Base-by-base conservation (phyloP, 2,113 vertebrate species). In the Casuarius casuarius region DNA sequence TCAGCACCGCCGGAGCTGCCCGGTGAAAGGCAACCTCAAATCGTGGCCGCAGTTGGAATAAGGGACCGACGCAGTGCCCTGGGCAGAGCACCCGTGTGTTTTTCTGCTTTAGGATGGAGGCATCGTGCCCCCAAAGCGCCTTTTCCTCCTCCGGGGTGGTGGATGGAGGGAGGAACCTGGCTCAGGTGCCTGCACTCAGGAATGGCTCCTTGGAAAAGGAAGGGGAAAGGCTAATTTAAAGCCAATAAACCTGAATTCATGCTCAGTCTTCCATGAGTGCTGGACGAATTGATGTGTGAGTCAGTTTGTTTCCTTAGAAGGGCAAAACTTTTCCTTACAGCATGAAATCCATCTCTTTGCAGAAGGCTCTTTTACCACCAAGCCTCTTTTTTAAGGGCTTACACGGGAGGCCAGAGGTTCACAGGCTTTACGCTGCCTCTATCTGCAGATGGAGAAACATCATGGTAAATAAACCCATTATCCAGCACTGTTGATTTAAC, bases 151-250 rank as follows among this genome's bases (percentile, higher is more conserved):
- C 29, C 9, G 9, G 20, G 29, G 42, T 5, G 63, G 26, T 44
- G 21, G 51, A 74, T 25, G 33, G 28, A 46, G 31, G n/a, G 68
- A 56, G 26, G 16, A 5, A 78, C 3, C 17, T 29, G 9, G 46
- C 29, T 49, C 68, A 63, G 40, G 12, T 92, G 48, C 9, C 42
- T 79, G 22, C 54, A 5, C 16, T 42, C 46, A 51, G 68, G 42
- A 81, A 49, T 59, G 40, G 10, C 17, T 81, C 81, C 80, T 91
- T 92, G 38, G 1, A 95, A 74, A 51, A 84, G 46, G 28, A 51
- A 92, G 83, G 70, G 68, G 70, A 89, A 90, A 81, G 20, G 35
- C 54, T 84, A 63, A 92, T 94, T 95, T 94, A 94, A 95, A 94
- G 80, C 61, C 68, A 86, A 20, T 92, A 92, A 84, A 93, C 1